These are phyloP conservation scores for Idaea biselata DNA, from an alignment of 2,888 invertebrate species.

Conservation along the genomic window DNA sequence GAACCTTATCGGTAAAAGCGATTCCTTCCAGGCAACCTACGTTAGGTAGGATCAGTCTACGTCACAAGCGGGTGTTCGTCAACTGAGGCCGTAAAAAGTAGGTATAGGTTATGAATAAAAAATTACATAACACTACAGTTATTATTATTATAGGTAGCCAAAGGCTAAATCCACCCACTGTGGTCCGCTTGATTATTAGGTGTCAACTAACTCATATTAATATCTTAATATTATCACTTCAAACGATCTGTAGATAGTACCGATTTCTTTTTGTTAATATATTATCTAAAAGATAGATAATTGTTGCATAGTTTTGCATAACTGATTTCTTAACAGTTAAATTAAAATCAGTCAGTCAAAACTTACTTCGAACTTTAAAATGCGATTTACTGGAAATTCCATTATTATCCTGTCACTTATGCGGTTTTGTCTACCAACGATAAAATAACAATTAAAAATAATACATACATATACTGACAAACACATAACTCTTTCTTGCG, in stretches of 20 bases:
- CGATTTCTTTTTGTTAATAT: neutral
- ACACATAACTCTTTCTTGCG: too few relatives aligned
- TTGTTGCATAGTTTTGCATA: conserved; percentile 1
- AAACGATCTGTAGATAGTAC: neutral
- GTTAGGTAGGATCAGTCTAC: too few relatives aligned
- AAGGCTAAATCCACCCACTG: neutral
- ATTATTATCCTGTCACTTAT: too few relatives aligned
- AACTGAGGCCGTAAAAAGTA: neutral
- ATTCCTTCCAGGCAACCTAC: too few relatives aligned
- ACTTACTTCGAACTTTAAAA: too few relatives aligned
- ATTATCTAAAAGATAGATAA: conserved; percentile 3
- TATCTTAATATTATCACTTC: neutral
- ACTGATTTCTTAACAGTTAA: neutral
- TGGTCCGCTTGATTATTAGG: conserved; percentile 1
- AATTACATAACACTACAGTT: neutral
- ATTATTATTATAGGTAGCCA: neutral
- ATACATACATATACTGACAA: too few relatives aligned
- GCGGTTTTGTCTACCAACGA: too few relatives aligned
- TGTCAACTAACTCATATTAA: neutral
- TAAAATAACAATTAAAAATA: too few relatives aligned
- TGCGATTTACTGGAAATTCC: too few relatives aligned
- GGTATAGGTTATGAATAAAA: neutral
- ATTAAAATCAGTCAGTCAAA: too few relatives aligned
- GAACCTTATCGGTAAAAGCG: too few relatives aligned
- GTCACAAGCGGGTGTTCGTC: neutral